phyloP scores from a whole-genome alignment of 2,113 vertebrate species.

The Heterotis niloticus region DNA sequence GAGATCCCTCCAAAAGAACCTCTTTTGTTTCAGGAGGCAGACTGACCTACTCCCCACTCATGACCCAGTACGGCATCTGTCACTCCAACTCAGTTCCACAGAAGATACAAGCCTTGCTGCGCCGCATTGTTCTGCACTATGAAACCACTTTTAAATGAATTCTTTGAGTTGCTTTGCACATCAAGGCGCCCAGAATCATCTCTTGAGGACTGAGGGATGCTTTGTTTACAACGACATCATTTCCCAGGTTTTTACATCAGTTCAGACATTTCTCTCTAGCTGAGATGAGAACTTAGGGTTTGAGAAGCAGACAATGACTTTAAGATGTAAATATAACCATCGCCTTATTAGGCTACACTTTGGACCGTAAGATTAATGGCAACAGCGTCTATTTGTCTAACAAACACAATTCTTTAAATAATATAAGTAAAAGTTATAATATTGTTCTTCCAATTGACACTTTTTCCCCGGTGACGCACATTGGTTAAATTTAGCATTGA shows the following conservation, averaged over 20 bases:
- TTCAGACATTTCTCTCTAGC: neutral
- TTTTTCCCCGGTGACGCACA: no score
- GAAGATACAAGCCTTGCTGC: neutral
- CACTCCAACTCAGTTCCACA: neutral
- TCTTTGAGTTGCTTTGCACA: neutral
- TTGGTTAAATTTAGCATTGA: no score
- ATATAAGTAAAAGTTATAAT: no score
- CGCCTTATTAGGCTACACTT: slow-evolving; percentile 22
- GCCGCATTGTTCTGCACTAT: neutral
- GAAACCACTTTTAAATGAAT: neutral
- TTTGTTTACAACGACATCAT: slow-evolving; percentile 3
- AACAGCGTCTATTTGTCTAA: neutral
- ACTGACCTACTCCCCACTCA: neutral
- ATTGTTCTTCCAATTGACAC: no score
- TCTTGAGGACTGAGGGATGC: neutral
- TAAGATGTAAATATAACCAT: slow-evolving; percentile 64
- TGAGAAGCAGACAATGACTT: neutral
- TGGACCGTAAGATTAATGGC: slow-evolving; percentile 48
- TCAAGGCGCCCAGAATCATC: neutral
- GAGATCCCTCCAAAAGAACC: no score
- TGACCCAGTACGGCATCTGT: neutral
- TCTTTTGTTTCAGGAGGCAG: slow-evolving; percentile 1
- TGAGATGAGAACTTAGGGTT: neutral
- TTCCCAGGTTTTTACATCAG: neutral
- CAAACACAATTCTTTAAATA: neutral